Evolutionary conservation across 2,113 vertebrate species (phyloP).

Genomic region (Pan paniscus): DNA sequence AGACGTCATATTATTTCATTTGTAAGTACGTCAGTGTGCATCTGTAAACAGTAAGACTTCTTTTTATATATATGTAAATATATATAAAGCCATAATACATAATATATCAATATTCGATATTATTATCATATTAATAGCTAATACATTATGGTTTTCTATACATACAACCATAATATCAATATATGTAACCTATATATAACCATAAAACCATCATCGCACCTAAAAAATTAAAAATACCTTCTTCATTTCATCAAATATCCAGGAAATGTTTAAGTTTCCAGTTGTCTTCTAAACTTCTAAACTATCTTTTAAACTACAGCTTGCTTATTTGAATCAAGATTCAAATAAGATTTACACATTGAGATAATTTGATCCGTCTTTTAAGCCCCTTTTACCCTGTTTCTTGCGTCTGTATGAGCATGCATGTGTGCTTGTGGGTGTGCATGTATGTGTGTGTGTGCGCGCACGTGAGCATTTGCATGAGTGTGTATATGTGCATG

Average conservation of each 20-base stretch:
- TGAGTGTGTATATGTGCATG: background rate
- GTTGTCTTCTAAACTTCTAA: background rate
- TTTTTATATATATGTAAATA: background rate
- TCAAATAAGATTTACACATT: background rate
- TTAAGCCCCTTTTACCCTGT: background rate
- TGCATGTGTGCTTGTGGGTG: background rate
- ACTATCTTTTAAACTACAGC: background rate
- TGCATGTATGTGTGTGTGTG: background rate
- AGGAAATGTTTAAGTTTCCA: background rate
- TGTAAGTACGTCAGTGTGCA: background rate
- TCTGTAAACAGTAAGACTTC: background rate
- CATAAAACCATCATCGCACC: background rate
- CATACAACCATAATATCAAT: background rate
- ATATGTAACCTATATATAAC: background rate
- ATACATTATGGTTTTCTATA: background rate
- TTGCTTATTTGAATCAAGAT: background rate
- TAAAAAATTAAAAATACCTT: background rate
- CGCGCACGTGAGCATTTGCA: background rate
- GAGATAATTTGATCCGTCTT: background rate
- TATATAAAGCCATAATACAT: background rate
- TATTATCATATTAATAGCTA: background rate
- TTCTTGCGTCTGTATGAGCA: background rate
- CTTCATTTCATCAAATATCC: background rate
- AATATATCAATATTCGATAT: background rate
- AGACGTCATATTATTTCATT: background rate